Conservation (phyloP, 2,113 vertebrate genomes). For the Perca flavescens region DNA sequence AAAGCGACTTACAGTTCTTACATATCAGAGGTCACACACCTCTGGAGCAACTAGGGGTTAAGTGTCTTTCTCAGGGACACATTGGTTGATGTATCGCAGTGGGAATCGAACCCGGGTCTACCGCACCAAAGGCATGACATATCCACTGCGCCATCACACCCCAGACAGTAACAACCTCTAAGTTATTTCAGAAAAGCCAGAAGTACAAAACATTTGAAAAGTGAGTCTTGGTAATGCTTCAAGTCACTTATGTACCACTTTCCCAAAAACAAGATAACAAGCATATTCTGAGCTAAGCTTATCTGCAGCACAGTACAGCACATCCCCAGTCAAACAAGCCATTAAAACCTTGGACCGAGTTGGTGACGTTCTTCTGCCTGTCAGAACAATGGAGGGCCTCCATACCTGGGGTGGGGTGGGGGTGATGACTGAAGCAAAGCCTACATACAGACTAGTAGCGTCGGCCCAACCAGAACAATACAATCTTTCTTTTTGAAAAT, state of each 20-base stretch:
- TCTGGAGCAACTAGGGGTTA: no score
- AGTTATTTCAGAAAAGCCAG: not conserved
- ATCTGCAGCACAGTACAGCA: conserved; percentile 42
- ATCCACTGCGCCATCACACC: no score
- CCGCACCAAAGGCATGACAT: no score
- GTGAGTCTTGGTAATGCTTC: not conserved
- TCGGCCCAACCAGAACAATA: conserved; percentile 26
- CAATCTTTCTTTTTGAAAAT: conserved; percentile 29
- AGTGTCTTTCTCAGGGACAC: no score
- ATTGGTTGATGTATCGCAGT: no score
- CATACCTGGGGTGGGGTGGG: conserved; percentile 31
- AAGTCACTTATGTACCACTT: conserved; percentile 18
- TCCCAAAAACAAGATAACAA: conserved; percentile 43
- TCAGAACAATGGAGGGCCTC: conserved; percentile 56
- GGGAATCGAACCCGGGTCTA: no score
- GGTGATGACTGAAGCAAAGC: conserved; percentile 43
- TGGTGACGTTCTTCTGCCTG: conserved; percentile 14
- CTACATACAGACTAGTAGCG: conserved; percentile 11
- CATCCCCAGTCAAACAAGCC: conserved; percentile 38
- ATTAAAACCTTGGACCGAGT: conserved; percentile 4
- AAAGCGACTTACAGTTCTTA: no score
- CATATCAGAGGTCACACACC: no score
- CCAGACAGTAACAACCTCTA: no score
- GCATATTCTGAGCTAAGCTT: conserved; percentile 34
- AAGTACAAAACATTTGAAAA: conserved; percentile 16